Base-by-base conservation (phyloP, 2,888 invertebrate genomes). In the Acronicta leporina region DNA sequence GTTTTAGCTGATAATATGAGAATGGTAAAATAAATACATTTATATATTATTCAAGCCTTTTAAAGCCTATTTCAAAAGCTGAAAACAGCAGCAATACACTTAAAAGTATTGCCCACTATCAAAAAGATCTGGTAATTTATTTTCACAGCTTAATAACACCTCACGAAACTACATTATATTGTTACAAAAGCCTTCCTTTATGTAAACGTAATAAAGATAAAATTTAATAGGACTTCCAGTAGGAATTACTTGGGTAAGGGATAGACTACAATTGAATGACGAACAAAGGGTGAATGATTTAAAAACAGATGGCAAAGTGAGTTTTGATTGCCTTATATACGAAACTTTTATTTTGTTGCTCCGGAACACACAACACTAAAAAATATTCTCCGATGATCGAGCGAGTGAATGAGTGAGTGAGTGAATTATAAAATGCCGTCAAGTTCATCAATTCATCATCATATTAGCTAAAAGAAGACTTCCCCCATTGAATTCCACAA, bases 121-220 rank as follows among this genome's bases (percentile, higher is more conserved):
- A 63, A 59, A 68, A 67, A 62, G 68, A 74, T 77, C 57, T 43
- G 40, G 55, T 55, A 63, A 76, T 76, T 67, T 76, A 77, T 77
- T 67, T 70, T 53, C 60, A 50, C 14, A 43, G 50, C 67, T 72
- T 73, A 76, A 75, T 76, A 80, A 73, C 60, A 72, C 69, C 67
- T 68, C 47, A 40, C 38, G 43, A 38, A 69, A 61, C 67, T 57
- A 58, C 49, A 68, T 77, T 67, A 67, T 68, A 65, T 67, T 51
- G 57, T 58, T 64, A 72, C 60, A 76, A 73, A 75, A 68, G 73
- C 71, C 51, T 62, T 66, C 75, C 73, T 73, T 82, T 83, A 76
- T 80, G 64, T 66, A 68, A 61, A 66, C 63, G 73, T 58, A 74
- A 79, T 83, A 81, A 80, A 81, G 82, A 82, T 83, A 75, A 82